Conservation (phyloP, 2,888 invertebrate genomes). For the Yponomeuta malinellus region DNA sequence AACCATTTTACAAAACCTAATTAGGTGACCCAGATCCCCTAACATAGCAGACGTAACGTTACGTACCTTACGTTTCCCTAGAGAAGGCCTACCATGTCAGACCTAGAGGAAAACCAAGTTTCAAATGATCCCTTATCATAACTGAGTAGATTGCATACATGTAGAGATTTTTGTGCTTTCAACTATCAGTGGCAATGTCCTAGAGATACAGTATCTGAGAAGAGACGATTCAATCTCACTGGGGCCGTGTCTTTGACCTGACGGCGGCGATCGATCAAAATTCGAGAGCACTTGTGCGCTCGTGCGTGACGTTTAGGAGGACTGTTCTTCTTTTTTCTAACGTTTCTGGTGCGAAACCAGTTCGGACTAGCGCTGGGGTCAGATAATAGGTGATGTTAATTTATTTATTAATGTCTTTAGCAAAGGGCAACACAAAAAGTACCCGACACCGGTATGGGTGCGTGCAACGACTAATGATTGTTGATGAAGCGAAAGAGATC, state of each 20-base stretch:
- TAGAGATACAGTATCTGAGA: background rate
- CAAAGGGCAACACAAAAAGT: too few relatives aligned
- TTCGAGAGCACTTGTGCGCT: slow-evolving; percentile 27
- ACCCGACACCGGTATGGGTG: too few relatives aligned
- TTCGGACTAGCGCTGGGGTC: background rate
- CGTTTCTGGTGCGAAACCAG: slow-evolving; percentile 11
- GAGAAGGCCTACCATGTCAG: too few relatives aligned
- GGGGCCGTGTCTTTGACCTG: slow-evolving; percentile 35
- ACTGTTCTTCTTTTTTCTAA: slow-evolving; percentile 30
- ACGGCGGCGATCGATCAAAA: slow-evolving; percentile 25
- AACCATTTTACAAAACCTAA: too few relatives aligned
- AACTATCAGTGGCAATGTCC: background rate
- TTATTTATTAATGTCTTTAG: background rate
- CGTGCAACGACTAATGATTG: too few relatives aligned
- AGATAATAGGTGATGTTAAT: background rate
- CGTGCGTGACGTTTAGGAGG: slow-evolving; percentile 38
- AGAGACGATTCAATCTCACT: background rate
- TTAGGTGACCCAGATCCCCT: too few relatives aligned
- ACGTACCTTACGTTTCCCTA: too few relatives aligned
- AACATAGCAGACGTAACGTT: too few relatives aligned
- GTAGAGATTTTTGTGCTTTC: background rate
- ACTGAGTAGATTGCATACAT: background rate
- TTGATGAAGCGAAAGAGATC: too few relatives aligned
- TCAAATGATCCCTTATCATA: too few relatives aligned
- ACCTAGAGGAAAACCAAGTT: too few relatives aligned